Evolutionary conservation across 2,797 vertebrate genomes (phyloP).

Genomic region (Malurus leucopterus): DNA sequence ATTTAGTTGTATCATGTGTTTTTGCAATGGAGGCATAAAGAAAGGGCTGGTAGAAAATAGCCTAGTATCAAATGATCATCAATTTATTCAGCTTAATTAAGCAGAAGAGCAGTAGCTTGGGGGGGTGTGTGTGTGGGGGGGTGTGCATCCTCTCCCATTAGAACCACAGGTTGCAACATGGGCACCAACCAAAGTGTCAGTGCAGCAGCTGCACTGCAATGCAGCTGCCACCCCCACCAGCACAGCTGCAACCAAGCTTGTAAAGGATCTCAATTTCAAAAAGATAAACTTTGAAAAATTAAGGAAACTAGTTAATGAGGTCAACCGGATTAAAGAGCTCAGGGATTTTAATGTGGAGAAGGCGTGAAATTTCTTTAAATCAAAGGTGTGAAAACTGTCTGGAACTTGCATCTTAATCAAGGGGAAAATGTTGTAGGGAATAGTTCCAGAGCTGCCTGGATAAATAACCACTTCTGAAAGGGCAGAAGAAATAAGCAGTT

Average conservation of each 20-base stretch:
- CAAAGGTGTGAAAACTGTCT: conserved; percentile 63
- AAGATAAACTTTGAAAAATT: conserved; percentile 51
- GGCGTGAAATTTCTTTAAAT: conserved; percentile 64
- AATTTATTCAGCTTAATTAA: conserved; percentile 8
- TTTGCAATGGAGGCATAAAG: neutral
- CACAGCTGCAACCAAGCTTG: conserved; percentile 32
- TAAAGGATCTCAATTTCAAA: conserved; percentile 37
- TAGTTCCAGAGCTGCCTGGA: conserved; percentile 14
- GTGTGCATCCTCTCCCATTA: neutral
- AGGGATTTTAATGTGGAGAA: conserved; percentile 59
- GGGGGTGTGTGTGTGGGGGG: fast-evolving
- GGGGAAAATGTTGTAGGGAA: conserved; percentile 29
- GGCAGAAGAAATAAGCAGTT: neutral
- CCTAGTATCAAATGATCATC: neutral
- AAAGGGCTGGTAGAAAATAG: neutral
- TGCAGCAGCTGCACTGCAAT: neutral
- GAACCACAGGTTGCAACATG: fast-evolving
- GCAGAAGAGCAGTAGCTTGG: neutral
- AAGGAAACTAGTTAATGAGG: conserved; percentile 64
- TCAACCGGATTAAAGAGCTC: conserved; percentile 61
- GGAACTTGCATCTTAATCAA: conserved; percentile 61
- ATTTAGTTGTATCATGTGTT: neutral
- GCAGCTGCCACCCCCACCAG: neutral
- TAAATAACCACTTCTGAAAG: conserved; percentile 42
- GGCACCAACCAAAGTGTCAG: fast-evolving